These are phyloP conservation scores for Sciurus niger DNA, from an alignment of 2,113 vertebrate genomes.

Conservation along the genomic window DNA sequence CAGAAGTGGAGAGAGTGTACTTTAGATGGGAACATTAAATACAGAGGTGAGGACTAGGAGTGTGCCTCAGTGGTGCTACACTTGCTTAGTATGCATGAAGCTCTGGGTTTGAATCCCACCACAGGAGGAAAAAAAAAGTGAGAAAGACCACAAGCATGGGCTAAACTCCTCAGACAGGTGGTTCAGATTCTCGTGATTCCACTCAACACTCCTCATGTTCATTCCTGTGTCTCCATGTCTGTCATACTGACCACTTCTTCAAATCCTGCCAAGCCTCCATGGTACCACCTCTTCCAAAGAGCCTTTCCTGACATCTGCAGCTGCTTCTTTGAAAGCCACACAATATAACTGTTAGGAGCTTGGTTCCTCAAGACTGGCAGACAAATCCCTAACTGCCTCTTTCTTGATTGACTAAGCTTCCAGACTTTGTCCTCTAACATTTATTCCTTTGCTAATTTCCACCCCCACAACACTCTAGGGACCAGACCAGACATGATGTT, in stretches of 20 bases:
- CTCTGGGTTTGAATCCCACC: not conserved
- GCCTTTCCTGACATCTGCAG: not conserved
- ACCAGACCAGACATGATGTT: conserved; percentile 61
- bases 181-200: not conserved
- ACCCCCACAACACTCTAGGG: not conserved
- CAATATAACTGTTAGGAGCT: not conserved
- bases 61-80: not conserved
- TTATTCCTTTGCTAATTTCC: conserved; percentile 47
- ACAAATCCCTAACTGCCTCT: not conserved
- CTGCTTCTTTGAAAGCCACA: conserved; percentile 32
- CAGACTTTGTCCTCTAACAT: conserved; percentile 42
- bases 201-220: not conserved
- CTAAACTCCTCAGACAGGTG: not conserved
- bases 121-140: not conserved
- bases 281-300: not conserved
- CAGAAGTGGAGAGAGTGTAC: not conserved
- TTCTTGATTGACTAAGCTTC: conserved; percentile 1
- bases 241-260: not conserved
- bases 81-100: too few species aligned
- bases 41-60: not conserved
- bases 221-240: not conserved
- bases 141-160: not conserved
- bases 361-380: conserved; percentile 9
- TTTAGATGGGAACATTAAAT: not conserved
- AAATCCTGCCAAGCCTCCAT: not conserved